Evolutionary conservation across 2,113 vertebrate species (phyloP).

Genomic region (Tragelaphus imberbis): DNA sequence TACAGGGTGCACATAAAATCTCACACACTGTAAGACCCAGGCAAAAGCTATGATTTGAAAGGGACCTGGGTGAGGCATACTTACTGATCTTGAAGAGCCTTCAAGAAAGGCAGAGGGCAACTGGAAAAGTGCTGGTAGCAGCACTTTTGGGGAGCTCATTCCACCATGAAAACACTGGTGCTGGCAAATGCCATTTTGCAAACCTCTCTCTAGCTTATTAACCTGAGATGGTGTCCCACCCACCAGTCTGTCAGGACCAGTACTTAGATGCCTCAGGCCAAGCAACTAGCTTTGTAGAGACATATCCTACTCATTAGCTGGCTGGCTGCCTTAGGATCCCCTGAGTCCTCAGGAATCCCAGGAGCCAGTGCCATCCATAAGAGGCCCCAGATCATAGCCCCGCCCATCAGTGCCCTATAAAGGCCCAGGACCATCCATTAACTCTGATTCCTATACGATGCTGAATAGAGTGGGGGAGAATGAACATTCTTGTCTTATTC

Average conservation of each 20-base stretch:
- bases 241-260: not conserved
- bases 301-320: not conserved
- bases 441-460: not conserved
- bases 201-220: not conserved
- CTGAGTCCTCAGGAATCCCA: not conserved
- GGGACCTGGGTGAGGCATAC: not conserved
- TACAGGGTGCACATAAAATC: not conserved
- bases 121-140: not conserved
- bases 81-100: not conserved
- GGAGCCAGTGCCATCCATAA: not conserved
- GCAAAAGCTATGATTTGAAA: not conserved
- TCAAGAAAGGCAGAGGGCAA: not conserved
- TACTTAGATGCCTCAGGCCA: not conserved
- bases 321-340: not conserved
- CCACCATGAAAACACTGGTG: not conserved
- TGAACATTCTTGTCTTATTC: not conserved
- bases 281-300: not conserved
- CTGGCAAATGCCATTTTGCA: not conserved
- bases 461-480: not conserved
- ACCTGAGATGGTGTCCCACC: not conserved
- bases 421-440: not conserved
- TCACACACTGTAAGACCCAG: not conserved
- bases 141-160: not conserved
- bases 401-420: not conserved
- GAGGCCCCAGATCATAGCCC: not conserved